Base-by-base conservation (phyloP, 2,797 vertebrate genomes). In the Brachyrhaphis roseni region DNA sequence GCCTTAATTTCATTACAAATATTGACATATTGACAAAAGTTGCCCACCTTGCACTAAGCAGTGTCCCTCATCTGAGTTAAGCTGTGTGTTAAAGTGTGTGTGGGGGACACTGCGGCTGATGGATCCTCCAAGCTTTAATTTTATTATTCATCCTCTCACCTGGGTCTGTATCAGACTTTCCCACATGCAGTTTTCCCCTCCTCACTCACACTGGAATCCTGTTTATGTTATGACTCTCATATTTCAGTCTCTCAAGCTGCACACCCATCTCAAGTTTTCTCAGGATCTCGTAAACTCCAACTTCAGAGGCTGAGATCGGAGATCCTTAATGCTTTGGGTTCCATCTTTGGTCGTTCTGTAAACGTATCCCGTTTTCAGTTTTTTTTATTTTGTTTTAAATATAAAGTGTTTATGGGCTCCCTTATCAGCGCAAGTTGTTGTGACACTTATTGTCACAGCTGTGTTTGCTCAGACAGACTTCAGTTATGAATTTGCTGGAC, bases 391-490 rank as follows among this genome's bases (percentile, higher is more conserved):
- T 20, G 8, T 23, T 51, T 23, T 23, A 51, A 51, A 51, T 7
- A 51, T 23, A 64, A 55, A 18, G 66, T 83, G n/a, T 55, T 41
- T 36, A 62, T 49, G 55, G 57, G 28, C 84, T 81, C 53, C 76
- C 78, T 74, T 86, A 81, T 89, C 82, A 78, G 82, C 7, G 16
- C 31, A 18, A 16, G 31, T 12, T 68, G 36, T 41, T 68, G 64
- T 68, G 83, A 86, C 80, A 70, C 73, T 85, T 95, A 91, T 95
- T 94, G 89, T 93, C 90, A 89, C 93, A 95, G 93, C 94, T 95
- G 93, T 94, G 92, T 90, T 90, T 84, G 91, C 81, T 41, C 82
- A 84, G 90, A 88, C 86, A 82, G 88, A 89, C 87, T 82, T 84
- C 81, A 20, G 74, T 71, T 81, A 85, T 88, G 85, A 75, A 47